These are phyloP conservation scores for Pachypanchax playfairii DNA, from an alignment of 2,113 vertebrate species.

Conservation along the genomic window DNA sequence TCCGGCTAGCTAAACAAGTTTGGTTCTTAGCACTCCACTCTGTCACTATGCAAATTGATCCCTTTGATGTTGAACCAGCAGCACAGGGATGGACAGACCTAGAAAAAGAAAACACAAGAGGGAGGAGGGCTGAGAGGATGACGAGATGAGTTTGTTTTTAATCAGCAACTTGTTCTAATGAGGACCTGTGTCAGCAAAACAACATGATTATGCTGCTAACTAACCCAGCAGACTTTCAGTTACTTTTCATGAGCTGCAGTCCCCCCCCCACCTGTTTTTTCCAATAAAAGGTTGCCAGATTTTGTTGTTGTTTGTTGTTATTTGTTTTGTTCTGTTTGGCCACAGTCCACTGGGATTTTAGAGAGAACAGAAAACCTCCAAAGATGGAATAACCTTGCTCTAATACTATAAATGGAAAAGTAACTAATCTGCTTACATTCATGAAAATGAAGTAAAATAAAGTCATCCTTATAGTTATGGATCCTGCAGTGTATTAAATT, in stretches of 20 bases:
- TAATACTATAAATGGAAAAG: neutral
- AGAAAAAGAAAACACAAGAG: conserved; percentile 23
- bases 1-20: conserved; percentile 56
- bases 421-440: conserved; percentile 4
- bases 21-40: conserved; percentile 40
- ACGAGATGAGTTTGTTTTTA: conserved; percentile 51
- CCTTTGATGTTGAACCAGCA: conserved; percentile 68
- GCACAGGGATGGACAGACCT: conserved; percentile 37
- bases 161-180: conserved; percentile 61
- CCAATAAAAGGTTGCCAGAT: conserved; percentile 29
- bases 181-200: conserved; percentile 63
- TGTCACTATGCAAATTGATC: conserved; percentile 58
- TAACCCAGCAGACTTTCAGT: conserved; percentile 43
- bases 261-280: neutral
- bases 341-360: conserved; percentile 5
- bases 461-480: too few species aligned
- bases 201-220: conserved; percentile 21
- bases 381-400: conserved; percentile 17
- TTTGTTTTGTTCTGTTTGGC: conserved; percentile 4
- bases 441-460: too few species aligned
- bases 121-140: conserved; percentile 9
- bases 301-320: conserved; percentile 38
- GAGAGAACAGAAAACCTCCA: conserved; percentile 18
- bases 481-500: neutral
- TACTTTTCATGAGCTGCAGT: conserved; percentile 25